Conservation (phyloP, 2,797 vertebrate genomes). For the Xiphophorus birchmanni region DNA sequence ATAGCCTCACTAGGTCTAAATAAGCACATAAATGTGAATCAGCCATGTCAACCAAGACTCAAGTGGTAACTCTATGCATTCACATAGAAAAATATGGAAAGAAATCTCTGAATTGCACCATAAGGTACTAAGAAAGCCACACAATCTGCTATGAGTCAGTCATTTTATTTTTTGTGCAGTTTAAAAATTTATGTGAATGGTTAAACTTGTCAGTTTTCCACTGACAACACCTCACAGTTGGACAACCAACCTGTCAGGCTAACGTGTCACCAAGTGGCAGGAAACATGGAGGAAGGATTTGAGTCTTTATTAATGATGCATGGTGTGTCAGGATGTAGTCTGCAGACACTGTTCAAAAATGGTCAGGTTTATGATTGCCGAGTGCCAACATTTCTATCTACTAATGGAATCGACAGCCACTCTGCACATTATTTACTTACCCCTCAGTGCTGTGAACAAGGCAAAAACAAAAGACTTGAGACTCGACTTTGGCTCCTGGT, state of each 20-base stretch:
- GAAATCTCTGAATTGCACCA: not conserved
- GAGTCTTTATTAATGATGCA: not conserved
- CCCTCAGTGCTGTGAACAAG: not conserved
- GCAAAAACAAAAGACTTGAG: not conserved
- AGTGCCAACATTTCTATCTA: not conserved
- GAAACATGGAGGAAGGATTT: not conserved
- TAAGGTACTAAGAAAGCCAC: not conserved
- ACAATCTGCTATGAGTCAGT: not conserved
- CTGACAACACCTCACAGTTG: conserved; percentile 5
- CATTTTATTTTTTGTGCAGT: not conserved
- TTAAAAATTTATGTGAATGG: not conserved
- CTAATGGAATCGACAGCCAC: not conserved
- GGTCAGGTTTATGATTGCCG: not conserved
- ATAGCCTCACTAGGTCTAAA: not conserved
- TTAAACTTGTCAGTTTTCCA: not conserved
- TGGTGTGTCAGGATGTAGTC: not conserved
- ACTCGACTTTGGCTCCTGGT: not conserved
- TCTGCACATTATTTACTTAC: not conserved
- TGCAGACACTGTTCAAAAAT: not conserved
- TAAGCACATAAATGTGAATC: not conserved
- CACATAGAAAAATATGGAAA: not conserved
- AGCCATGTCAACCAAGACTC: not conserved
- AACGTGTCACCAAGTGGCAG: not conserved
- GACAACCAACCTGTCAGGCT: not conserved
- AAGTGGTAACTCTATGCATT: not conserved